Evolutionary conservation across 2,888 invertebrate genomes (phyloP), one percentile per base, ranked within the genome.

Genomic region (Chloroclystis v-ata): DNA sequence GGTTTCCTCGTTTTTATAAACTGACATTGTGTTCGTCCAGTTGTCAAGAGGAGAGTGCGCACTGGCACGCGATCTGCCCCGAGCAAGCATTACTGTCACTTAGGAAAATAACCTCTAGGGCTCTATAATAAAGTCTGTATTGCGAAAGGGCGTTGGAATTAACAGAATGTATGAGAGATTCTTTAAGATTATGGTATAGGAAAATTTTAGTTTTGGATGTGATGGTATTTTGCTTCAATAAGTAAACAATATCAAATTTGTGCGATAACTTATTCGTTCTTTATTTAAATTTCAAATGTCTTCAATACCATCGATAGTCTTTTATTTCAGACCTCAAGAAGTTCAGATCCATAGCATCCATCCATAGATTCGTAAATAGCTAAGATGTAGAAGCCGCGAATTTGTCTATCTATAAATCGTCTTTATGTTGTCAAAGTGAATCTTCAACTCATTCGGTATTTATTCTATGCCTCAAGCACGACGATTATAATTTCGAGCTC

Each of bases 401-500:
- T 16, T 33, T 33, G 32, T 33, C 32, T 33, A 33, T 33, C 32
- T 14, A 8, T 32, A 14, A 14, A 16, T 28, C 4, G 2, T 26
- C 2, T 28, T 10, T 16, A 20, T 11, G 6, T 5, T 35, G 10
- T 26, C 26, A 26, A 24, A 35, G 35, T 35, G 35, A 20, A 35
- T 35, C 16, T 35, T 35, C 35, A 20, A 7, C 10, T n/a, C 20
- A 20, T 35, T 35, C 35, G 20, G 35, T 35, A 24, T 35, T 35
- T 35, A 35, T 35, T 24, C 35, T 35, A 16, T 20, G 81, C 86
- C 85, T 65, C 71, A 65, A 84, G 85, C 84, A 64, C 79, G 78
- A 74, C 81, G 82, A 83, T 85, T 84, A 86, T 85, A 80, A 84
- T 81, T 86, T 83, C 78, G 83, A 84, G 75, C 80, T 69, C 78